Base-by-base conservation (phyloP, 2,888 invertebrate genomes). In the Polyommatus iphigenia region DNA sequence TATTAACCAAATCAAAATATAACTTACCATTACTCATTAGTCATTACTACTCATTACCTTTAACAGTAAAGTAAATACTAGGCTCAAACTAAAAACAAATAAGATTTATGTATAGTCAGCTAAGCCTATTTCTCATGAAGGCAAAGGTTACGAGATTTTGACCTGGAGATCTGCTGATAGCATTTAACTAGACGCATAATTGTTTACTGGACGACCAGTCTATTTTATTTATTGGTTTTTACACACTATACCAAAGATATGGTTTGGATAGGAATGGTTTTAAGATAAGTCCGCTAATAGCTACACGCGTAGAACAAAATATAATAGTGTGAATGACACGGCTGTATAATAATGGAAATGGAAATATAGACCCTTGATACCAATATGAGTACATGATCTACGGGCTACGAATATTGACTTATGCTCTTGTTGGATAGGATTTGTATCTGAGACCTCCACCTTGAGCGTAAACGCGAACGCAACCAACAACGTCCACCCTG, bases 141-240 rank as follows among this genome's bases (percentile, higher is more conserved):
- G 89, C 91, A 91, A 91, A 92, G 91, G 91, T 93, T 92, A 92
- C 86, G 87, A 91, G 91, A 92, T 92, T 90, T 91, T 88, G 88
- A 91, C 88, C 91, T 89, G 90, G 89, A 92, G 91, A 92, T 92
- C 89, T 84, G 86, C 89, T 89, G 92, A 92, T 93, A 92, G 90
- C 90, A 90, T 92, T 92, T 89, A 91, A 89, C 89, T 85, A 90
- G 86, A 87, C 88, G 87, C 87, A 88, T 91, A 91, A 92, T 93
- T 92, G 92, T 93, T 92, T 91, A 91, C 88, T 86, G 91, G 90
- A 87, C 87, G 85, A 88, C 88, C 90, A 89, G 91, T 92, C 92
- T 90, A 92, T 90, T 91, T 89, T 86, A 85, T 88, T 90, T 91
- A 92, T 92, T 92, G 89, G 89, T 86, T 86, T 86, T 81, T 88